Evolutionary conservation across 2,888 invertebrate species (phyloP).

Genomic region (Polyommatus iphigenia): DNA sequence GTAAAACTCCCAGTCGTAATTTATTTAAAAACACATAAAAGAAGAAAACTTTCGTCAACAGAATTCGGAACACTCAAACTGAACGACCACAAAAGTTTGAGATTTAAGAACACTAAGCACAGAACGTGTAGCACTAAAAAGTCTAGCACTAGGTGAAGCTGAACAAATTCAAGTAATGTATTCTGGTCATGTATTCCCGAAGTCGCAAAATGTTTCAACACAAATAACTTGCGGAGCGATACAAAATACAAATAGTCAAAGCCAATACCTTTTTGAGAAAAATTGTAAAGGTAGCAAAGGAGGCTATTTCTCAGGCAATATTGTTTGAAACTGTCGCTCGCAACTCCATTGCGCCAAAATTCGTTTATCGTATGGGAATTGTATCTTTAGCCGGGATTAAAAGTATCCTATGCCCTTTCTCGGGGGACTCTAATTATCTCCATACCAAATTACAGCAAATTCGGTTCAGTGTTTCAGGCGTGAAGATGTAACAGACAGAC

Average conservation of each 20-base stretch:
- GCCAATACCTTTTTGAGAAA: conserved; percentile 2
- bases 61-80: not conserved
- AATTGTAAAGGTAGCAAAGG: not conserved
- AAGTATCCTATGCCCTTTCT: no score
- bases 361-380: no score
- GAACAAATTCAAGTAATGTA: conserved; percentile 16
- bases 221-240: conserved; percentile 15
- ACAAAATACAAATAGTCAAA: conserved; percentile 12
- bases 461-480: not conserved
- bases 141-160: conserved; percentile 15
- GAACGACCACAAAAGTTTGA: conserved; percentile 2
- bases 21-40: not conserved
- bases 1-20: not conserved
- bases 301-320: not conserved
- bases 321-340: not conserved
- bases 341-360: no score
- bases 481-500: no score
- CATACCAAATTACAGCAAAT: not conserved
- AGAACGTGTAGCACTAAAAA: conserved; percentile 17
- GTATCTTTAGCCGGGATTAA: no score
- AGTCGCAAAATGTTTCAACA: conserved; percentile 22
- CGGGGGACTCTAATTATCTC: no score
- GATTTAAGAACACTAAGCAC: conserved; percentile 10
- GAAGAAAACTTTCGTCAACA: not conserved
- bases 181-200: conserved; percentile 13